Percentiles rank a stretch among this genome's conserved stretches.
These are phyloP conservation scores for Hoplodrina ambigua DNA, from an alignment of 2,888 invertebrate species.

Conservation along the genomic window DNA sequence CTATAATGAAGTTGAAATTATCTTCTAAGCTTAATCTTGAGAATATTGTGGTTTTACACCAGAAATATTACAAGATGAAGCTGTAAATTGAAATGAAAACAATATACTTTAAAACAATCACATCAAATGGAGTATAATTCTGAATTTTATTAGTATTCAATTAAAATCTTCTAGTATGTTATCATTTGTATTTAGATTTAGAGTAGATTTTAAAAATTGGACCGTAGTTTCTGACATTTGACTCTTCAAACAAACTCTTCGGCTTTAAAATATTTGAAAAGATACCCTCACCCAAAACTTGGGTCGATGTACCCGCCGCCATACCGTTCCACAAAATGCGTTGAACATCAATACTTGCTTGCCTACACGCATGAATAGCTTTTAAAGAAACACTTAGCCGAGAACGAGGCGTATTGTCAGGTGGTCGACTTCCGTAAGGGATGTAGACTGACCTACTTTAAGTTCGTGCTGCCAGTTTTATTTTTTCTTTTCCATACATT, in stretches of 20 bases:
- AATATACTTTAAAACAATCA: not conserved
- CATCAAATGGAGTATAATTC: not conserved
- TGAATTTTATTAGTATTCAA: too few relatives aligned
- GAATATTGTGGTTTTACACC: constrained; percentile 23
- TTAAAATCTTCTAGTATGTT: too few relatives aligned
- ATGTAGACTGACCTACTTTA: constrained; percentile 56
- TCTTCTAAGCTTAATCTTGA: constrained; percentile 28
- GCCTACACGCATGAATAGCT: constrained; percentile 37
- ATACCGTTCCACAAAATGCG: constrained; percentile 6
- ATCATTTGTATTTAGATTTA: too few relatives aligned
- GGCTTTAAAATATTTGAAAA: not conserved
- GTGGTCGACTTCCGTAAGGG: constrained; percentile 54
- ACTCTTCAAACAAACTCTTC: too few relatives aligned
- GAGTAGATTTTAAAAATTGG: too few relatives aligned
- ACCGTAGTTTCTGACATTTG: too few relatives aligned
- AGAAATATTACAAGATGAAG: not conserved
- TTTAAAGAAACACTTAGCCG: constrained; percentile 52
- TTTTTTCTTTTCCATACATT: constrained; percentile 23
- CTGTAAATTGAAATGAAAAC: constrained; percentile 1
- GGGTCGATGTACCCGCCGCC: not conserved
- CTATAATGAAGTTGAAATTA: constrained; percentile 44
- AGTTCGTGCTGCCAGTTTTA: constrained; percentile 44
- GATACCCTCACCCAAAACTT: constrained; percentile 7
- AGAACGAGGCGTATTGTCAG: constrained; percentile 47
- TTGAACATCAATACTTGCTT: constrained; percentile 34